These are phyloP conservation scores for Tetheella fluctuosa DNA, from an alignment of 2,888 invertebrate genomes.

Conservation along the genomic window DNA sequence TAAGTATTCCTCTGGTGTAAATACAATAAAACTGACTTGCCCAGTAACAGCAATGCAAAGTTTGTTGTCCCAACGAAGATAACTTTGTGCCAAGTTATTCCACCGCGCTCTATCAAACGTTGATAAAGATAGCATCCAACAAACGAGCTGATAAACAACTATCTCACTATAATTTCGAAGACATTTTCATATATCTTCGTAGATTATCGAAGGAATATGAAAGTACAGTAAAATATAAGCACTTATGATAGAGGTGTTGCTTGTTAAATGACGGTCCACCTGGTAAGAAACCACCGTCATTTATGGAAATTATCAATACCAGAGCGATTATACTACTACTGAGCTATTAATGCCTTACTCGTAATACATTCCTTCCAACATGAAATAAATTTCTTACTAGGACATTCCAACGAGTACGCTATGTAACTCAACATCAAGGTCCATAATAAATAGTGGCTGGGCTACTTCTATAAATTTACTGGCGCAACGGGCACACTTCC, in stretches of 20 bases:
- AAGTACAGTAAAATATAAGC: background rate
- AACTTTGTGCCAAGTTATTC: slow-evolving; percentile 44
- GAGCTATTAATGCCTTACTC: no score
- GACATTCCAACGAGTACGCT: background rate
- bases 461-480: slow-evolving; percentile 22
- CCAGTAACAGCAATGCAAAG: slow-evolving; percentile 33
- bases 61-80: slow-evolving; percentile 39
- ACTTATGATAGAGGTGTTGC: background rate
- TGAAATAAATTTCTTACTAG: background rate
- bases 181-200: slow-evolving; percentile 1
- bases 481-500: slow-evolving; percentile 26
- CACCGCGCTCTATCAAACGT: slow-evolving; percentile 27
- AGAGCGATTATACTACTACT: background rate
- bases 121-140: slow-evolving; percentile 31
- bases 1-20: slow-evolving; percentile 22
- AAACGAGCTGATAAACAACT: slow-evolving; percentile 30
- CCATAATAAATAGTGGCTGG: slow-evolving; percentile 11
- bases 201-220: background rate
- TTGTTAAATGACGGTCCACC: no score
- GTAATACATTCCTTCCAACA: background rate
- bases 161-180: slow-evolving; percentile 13
- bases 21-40: slow-evolving; percentile 33
- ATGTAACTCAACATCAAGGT: background rate
- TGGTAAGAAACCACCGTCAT: no score
- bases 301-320: background rate